Base-by-base conservation (phyloP, 1,140 invertebrate genomes). In the Lepeophtheirus salmonis region DNA sequence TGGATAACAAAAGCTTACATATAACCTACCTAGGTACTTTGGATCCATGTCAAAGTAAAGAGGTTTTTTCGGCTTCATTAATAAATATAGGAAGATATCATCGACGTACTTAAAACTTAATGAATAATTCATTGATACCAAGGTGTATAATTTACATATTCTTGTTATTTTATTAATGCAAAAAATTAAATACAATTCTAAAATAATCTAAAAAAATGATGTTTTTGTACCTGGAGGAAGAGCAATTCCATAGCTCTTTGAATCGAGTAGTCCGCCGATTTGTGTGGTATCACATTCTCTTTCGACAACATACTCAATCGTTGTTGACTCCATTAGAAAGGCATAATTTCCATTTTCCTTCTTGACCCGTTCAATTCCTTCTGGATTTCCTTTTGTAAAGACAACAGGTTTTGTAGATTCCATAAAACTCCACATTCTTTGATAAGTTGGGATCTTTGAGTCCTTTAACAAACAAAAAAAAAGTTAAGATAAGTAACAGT, bases 341-440 rank as follows among this genome's bases (percentile, higher is more conserved):
- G 74, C 74, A 64, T 72, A 75, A 26, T 73, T 67, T 23, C 66
- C 67, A 50, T 64, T 65, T 13, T 63, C 67, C 51, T 63, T 64
- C 52, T 67, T 67, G 3, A 78, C 77, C 62, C 72, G 64, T 24
- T 74, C 67, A 17, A 76, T 73, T 3, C 77, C 77, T 63, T 75
- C 70, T 2, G 69, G 61, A 23, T 61, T 61, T 16, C 59, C 49
- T 54, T 77, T 76, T 1, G 86, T 85, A 69, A 92, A 90, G 13
- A 89, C 86, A 0, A 83, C 78, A 0, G 86, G 85, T 51, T 83
- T 74, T 13, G 83, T 80, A 0, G 83, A 86, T 68, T 89, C 84
- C 86, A 91, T 92, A 65, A 87, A 87, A 1, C 83, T 82, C 86
- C 86, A 91, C 86, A 91, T 91, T 49, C 83, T 75, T 71, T 88